phyloP scores from a whole-genome alignment of 2,113 vertebrate genomes.

The Pipra filicauda region DNA sequence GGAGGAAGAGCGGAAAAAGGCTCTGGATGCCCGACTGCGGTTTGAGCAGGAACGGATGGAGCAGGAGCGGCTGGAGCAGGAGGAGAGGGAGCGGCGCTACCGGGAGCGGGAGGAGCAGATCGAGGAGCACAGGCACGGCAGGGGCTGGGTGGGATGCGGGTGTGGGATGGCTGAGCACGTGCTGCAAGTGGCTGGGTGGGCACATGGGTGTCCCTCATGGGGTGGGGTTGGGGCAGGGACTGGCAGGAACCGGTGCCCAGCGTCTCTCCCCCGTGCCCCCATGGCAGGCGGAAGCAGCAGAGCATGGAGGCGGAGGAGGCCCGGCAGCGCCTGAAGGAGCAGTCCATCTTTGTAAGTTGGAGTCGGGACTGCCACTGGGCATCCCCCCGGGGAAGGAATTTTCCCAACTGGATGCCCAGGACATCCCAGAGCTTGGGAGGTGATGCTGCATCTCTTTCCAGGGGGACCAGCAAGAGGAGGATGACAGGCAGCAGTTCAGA shows the following conservation, averaged over 20 bases:
- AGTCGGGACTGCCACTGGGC: fast-evolving
- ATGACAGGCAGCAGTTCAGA: conserved; percentile 84
- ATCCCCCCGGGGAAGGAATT: background rate
- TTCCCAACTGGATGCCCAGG: background rate
- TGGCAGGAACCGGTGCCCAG: background rate
- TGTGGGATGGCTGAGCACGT: fast-evolving
- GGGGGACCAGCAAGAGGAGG: conserved; percentile 78
- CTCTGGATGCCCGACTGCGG: conserved; percentile 86
- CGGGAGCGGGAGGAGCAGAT: conserved; percentile 91
- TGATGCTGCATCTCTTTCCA: conserved; percentile 20
- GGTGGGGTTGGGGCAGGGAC: background rate
- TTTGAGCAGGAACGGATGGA: conserved; percentile 96
- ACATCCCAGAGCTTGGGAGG: background rate
- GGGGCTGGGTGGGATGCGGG: fast-evolving
- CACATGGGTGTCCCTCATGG: fast-evolving
- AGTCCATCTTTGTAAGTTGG: conserved; percentile 82
- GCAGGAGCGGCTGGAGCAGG: conserved; percentile 92
- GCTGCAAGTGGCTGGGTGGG: background rate
- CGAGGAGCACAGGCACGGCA: conserved; percentile 88
- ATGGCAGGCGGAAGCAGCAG: conserved; percentile 85
- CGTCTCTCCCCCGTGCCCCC: background rate
- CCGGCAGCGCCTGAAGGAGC: conserved; percentile 81
- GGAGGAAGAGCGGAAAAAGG: conserved; percentile 91
- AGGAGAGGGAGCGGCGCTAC: conserved; percentile 90
- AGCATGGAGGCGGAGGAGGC: conserved; percentile 90